Base-by-base conservation (phyloP, 2,113 vertebrate species). In the Barbus barbus region DNA sequence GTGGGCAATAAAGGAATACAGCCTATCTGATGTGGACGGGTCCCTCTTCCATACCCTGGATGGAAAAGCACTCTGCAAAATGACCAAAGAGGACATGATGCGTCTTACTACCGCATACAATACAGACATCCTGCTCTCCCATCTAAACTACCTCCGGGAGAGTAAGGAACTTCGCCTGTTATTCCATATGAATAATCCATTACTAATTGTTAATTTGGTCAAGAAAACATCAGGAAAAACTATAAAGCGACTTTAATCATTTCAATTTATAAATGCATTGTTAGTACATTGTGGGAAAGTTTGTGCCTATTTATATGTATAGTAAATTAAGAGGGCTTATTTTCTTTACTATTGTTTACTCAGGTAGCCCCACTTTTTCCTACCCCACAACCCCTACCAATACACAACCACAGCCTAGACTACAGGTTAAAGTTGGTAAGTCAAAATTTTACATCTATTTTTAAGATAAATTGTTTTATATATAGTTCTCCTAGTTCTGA, bases 1-100 rank as follows among this genome's bases (percentile, higher is more conserved):
- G 88, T 96, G 95, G 95, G 95, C 95, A n/a, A 95, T 96, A 79
- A 96, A 96, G 85, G 95, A 96, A 88, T 96, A 96, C 16, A 88
- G 94, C 38, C 93, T 96, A 58, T 89, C 93, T 81, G 95, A 95
- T 51, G 93, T 96, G 85, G 95, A 96, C 22, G 91, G 93, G 20
- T 83, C 91, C 51, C 89, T 94, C 18, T 96, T 96, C 89, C 94
- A 95, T 5, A 80, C 93, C 0, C 84, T 96, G 74, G 95, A 96
- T 1, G 95, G 95, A 26, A 96, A 95, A 74, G 93, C 93, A 1
- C 92, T 96, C 38, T 96, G 95, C 91, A 95, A 95, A 87, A 93
- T 96, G 92, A 92, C 87, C 88, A 95, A 95, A 82, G 95, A 96
- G 0, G 95, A 96, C 88, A 94, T 96, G 92, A 93, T 95, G 90